Conservation (phyloP, 1,140 invertebrate species). For the Pachyrhynchus sulphureomaculatus region DNA sequence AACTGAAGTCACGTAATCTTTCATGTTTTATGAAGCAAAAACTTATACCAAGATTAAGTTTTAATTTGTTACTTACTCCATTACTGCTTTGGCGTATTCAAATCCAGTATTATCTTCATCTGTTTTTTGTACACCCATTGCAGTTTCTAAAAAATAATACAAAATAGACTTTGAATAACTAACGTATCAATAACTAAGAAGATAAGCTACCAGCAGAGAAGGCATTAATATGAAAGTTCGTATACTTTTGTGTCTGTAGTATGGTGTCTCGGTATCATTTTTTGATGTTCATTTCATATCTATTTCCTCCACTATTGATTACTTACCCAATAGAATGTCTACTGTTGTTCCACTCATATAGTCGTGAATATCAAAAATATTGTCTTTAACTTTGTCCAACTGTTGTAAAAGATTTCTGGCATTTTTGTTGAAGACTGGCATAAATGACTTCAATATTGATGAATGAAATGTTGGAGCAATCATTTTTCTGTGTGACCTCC, state of each 20-base stretch:
- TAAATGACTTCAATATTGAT: constrained; percentile 85
- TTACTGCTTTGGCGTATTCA: constrained; percentile 80
- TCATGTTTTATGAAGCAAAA: too few species aligned
- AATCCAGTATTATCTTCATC: constrained; percentile 72
- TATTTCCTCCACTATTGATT: neutral
- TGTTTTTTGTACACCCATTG: constrained; percentile 75
- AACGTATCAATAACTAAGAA: neutral
- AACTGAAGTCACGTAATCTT: too few species aligned
- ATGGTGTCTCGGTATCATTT: too few species aligned
- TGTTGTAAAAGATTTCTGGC: constrained; percentile 68
- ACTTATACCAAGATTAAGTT: too few species aligned
- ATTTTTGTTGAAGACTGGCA: constrained; percentile 85
- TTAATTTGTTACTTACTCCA: constrained; percentile 65
- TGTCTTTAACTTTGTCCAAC: constrained; percentile 63
- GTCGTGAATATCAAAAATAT: constrained; percentile 80
- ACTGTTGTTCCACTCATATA: constrained; percentile 82
- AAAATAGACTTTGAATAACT: neutral
- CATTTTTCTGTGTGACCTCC: constrained; percentile 80
- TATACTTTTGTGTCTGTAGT: too few species aligned
- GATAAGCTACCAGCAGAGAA: too few species aligned
- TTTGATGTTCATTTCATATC: neutral
- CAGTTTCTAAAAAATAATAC: constrained; percentile 65
- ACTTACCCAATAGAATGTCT: constrained; percentile 54
- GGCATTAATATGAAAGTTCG: too few species aligned
- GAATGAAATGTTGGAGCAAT: constrained; percentile 93